Conservation (phyloP, 2,113 vertebrate species). For the Irena cyanogastra region DNA sequence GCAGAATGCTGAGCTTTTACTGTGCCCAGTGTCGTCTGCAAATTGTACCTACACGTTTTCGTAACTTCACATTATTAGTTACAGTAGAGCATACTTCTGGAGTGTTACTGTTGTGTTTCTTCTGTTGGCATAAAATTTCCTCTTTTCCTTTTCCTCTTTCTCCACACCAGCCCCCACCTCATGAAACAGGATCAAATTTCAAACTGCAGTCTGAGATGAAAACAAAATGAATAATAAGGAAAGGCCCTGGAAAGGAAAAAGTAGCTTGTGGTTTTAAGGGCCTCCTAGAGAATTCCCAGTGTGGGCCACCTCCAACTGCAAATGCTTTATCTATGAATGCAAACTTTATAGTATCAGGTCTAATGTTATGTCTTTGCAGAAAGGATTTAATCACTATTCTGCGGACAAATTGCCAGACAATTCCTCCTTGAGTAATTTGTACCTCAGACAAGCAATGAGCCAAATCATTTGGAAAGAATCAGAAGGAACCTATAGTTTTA, state of each 20-base stretch:
- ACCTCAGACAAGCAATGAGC: neutral
- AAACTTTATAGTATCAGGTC: neutral
- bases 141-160: neutral
- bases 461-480: neutral
- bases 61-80: slow-evolving; percentile 57
- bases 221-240: neutral
- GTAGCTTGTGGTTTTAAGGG: neutral
- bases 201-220: neutral
- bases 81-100: slow-evolving; percentile 5
- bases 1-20: slow-evolving; percentile 29
- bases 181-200: slow-evolving; percentile 45
- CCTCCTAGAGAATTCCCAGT: neutral
- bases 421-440: neutral
- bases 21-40: slow-evolving; percentile 43
- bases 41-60: slow-evolving; percentile 46
- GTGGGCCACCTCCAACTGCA: neutral
- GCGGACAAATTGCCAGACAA: neutral
- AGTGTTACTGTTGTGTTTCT: slow-evolving; percentile 7
- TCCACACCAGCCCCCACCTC: neutral
- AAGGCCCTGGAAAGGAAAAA: neutral
- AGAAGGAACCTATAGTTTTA: neutral
- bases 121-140: slow-evolving; percentile 2
- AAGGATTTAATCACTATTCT: neutral
- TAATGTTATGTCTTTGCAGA: neutral
- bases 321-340: neutral